Evolutionary conservation across 2,797 vertebrate species (phyloP).

Genomic region (Trichosurus vulpecula): DNA sequence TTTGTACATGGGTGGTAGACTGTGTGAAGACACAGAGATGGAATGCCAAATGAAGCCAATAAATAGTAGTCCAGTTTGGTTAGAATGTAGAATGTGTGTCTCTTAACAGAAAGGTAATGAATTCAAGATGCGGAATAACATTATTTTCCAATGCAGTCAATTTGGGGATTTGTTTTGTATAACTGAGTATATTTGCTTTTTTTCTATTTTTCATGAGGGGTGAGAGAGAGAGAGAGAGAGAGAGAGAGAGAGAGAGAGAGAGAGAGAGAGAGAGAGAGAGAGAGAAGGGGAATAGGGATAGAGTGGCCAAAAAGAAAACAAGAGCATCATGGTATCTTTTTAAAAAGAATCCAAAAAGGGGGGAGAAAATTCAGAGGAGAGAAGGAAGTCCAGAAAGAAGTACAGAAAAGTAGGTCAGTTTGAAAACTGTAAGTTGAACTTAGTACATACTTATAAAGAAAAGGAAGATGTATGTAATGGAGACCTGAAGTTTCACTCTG

Average conservation of each 20-base stretch:
- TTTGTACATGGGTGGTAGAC: background rate
- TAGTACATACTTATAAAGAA: background rate
- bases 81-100: background rate
- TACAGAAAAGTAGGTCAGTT: background rate
- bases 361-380: background rate
- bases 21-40: background rate
- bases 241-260: too few species aligned
- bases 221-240: too few species aligned
- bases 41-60: background rate
- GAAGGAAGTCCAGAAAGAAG: background rate
- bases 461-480: background rate
- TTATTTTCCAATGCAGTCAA: background rate
- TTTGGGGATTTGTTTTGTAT: background rate
- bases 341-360: background rate
- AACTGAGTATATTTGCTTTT: background rate
- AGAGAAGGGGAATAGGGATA: background rate
- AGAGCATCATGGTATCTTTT: background rate
- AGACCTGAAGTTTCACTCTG: background rate
- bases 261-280: too few species aligned
- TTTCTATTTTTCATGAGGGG: background rate
- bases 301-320: conserved; percentile 12
- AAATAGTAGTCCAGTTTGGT: background rate
- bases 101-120: background rate
- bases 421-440: background rate
- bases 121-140: background rate